Percentiles rank a stretch among this genome's conserved stretches.
These are phyloP conservation scores for Arvicanthis niloticus DNA, from an alignment of 2,113 vertebrate species.

Conservation along the genomic window DNA sequence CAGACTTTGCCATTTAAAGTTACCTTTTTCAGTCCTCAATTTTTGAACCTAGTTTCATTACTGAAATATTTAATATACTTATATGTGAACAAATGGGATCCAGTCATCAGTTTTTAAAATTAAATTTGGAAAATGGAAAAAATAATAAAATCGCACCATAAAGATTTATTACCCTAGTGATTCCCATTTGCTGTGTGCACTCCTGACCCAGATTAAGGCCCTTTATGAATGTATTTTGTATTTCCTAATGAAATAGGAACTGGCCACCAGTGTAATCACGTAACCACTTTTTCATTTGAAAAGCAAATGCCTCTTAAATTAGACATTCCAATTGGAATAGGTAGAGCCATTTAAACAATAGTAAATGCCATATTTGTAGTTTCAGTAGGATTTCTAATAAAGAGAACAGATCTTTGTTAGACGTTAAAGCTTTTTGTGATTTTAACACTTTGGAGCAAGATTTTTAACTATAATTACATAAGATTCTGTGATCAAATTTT, in stretches of 20 bases:
- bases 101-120: conserved; percentile 53
- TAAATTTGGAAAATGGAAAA: conserved; percentile 63
- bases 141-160: conserved; percentile 1
- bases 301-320: conserved; percentile 40
- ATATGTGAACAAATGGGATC: conserved; percentile 32
- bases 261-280: conserved; percentile 5
- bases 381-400: conserved; percentile 14
- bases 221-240: conserved; percentile 67
- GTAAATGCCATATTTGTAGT: background rate
- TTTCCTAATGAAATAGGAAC: conserved; percentile 62
- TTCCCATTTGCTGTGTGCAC: background rate
- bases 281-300: conserved; percentile 52
- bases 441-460: conserved; percentile 26
- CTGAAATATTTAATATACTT: conserved; percentile 35
- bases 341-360: conserved; percentile 11
- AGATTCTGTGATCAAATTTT: background rate
- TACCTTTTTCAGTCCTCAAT: background rate
- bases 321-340: conserved; percentile 21
- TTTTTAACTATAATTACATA: background rate
- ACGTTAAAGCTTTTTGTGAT: conserved; percentile 45
- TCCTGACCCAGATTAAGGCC: conserved; percentile 45
- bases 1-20: conserved; percentile 56
- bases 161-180: background rate
- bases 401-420: conserved; percentile 15
- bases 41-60: conserved; percentile 59